Evolutionary conservation across 2,797 vertebrate species (phyloP).

Genomic region (Melanotaenia boesemani): DNA sequence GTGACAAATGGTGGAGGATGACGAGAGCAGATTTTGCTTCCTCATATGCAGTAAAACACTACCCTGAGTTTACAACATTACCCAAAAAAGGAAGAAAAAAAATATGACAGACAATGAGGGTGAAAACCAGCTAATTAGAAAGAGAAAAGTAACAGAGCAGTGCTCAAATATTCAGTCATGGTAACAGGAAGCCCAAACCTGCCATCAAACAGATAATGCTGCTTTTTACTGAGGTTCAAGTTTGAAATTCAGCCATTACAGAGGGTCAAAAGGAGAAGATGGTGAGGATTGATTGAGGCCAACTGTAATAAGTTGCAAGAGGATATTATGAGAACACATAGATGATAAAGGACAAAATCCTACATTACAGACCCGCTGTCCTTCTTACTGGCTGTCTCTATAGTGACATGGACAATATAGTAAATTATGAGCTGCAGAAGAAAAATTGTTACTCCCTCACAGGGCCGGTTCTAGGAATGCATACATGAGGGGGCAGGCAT

Average conservation of each 20-base stretch:
- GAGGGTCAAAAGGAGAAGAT: conserved; percentile 16
- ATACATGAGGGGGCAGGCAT: too few relatives aligned
- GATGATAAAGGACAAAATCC: conserved; percentile 1
- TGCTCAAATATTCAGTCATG: not conserved
- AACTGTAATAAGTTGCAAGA: conserved; percentile 34
- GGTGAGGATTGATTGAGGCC: conserved; percentile 13
- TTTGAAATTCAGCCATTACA: conserved; percentile 5
- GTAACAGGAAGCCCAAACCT: not conserved
- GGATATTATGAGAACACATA: conserved; percentile 17
- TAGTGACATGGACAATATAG: conserved; percentile 39
- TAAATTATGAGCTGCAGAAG: conserved; percentile 31
- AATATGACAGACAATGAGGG: not conserved
- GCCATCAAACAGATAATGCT: conserved; percentile 19
- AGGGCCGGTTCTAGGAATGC: too few relatives aligned
- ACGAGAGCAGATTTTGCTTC: conserved; percentile 34
- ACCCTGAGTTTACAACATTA: not conserved
- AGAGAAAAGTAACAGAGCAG: conserved; percentile 4
- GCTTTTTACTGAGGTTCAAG: conserved; percentile 22
- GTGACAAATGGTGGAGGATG: conserved; percentile 16
- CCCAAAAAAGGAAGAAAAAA: not conserved
- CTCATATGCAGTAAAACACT: not conserved
- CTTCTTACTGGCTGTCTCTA: conserved; percentile 29
- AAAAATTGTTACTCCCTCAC: conserved; percentile 25
- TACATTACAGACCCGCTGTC: conserved; percentile 18
- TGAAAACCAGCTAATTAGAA: not conserved